Base-by-base conservation (phyloP, 2,797 vertebrate species). In the Carcharodon carcharias region DNA sequence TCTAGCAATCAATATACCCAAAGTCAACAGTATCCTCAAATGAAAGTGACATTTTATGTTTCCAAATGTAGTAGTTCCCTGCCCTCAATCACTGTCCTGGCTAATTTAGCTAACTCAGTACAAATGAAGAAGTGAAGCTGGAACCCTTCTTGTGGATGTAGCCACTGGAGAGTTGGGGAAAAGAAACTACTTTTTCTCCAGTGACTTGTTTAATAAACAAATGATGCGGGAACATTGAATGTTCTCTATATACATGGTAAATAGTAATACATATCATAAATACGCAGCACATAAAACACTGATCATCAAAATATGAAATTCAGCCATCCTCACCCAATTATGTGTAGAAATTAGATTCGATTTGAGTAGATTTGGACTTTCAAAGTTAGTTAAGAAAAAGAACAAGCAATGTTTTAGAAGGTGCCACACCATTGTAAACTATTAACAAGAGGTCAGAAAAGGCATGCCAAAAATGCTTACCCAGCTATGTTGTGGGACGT, bases 391-490 rank as follows among this genome's bases (percentile, higher is more conserved):
- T 12, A 77, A 58, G 31, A n/a, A 71, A 54, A 71, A 56, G 16
- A 95, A 77, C 35, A 31, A 40, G 40, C 65, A 95, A 71, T 77
- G 54, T 58, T 95, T 95, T 71, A 35, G 95, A 95, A 77, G 40
- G 69, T 95, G 69, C 50, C 50, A 56, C 94, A 73, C 28, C 94
- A 73, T 95, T 58, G 94, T 95, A 77, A 95, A 73, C 69, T 77
- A 95, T 77, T 95, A 95, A 95, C 94, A 77, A 35, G 69, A 71
- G 45, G 69, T 77, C 50, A 77, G 94, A 28, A 56, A 95, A 95
- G 71, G 94, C 94, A 95, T 95, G 94, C 26, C n/a, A 77, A 77
- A 67, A 77, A 95, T 77, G 94, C 69, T n/a, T 56, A 56, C 50
- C 69, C 50, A 95, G 50, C 94, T 21, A 71, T 77, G 94, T 73